These are phyloP conservation scores for Caenorhabditis brenneri DNA, from an alignment of 1,140 invertebrate genomes.

Conservation along the genomic window DNA sequence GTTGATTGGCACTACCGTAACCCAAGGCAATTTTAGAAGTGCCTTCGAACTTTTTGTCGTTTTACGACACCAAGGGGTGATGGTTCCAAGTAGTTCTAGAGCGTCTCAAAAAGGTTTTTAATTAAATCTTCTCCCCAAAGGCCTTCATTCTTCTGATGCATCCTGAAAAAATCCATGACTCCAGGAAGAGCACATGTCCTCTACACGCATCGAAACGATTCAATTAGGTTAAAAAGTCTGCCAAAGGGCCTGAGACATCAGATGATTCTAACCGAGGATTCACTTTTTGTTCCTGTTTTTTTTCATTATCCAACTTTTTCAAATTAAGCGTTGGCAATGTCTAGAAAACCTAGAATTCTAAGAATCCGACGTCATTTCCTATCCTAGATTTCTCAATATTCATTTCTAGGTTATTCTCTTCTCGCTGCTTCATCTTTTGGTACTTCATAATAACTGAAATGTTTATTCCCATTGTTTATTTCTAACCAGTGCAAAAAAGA, in stretches of 20 bases:
- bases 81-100: neutral
- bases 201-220: neutral
- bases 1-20: neutral
- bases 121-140: neutral
- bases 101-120: neutral
- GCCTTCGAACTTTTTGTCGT: neutral
- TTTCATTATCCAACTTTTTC: neutral
- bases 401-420: neutral
- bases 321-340: neutral
- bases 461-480: slow-evolving; percentile 20
- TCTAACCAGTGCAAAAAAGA: neutral
- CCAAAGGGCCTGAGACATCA: neutral
- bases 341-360: neutral
- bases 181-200: slow-evolving; percentile 5
- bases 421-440: neutral
- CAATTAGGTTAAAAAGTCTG: slow-evolving; percentile 14
- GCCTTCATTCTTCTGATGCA: neutral
- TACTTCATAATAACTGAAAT: neutral
- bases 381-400: neutral
- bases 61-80: neutral
- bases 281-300: neutral
- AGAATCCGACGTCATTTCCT: no score
- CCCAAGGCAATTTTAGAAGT: neutral
- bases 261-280: neutral
- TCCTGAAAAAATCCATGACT: slow-evolving; percentile 18